Conservation (phyloP, 2,113 vertebrate species). For the Lampris incognitus region DNA sequence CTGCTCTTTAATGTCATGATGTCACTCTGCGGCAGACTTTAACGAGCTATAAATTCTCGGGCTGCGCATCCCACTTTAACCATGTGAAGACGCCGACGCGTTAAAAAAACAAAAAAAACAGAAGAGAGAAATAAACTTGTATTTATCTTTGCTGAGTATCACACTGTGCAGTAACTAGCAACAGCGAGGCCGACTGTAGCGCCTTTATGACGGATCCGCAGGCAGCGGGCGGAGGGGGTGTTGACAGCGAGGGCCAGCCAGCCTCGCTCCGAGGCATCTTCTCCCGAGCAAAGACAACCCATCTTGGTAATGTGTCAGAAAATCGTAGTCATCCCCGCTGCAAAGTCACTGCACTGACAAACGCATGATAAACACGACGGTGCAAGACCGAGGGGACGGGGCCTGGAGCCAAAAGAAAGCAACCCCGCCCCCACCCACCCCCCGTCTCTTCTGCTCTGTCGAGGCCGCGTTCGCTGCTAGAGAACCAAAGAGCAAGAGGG, state of each 20-base stretch:
- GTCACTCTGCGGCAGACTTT: no score
- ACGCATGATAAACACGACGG: constrained; percentile 16
- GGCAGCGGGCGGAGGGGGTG: constrained; percentile 15
- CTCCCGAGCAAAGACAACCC: constrained; percentile 34
- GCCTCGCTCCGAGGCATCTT: constrained; percentile 38
- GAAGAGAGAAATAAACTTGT: no score
- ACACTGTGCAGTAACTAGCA: not conserved
- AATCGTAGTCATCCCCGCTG: constrained; percentile 15
- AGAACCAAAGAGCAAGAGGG: constrained; percentile 41
- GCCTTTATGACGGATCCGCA: constrained; percentile 12
- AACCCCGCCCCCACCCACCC: not conserved
- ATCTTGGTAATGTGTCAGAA: constrained; percentile 21
- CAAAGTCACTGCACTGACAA: constrained; percentile 3
- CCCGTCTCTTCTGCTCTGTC: constrained; percentile 54
- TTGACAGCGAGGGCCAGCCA: constrained; percentile 38
- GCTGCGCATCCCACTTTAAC: no score
- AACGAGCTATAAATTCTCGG: no score
- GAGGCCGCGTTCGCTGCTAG: constrained; percentile 57
- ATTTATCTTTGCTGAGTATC: not conserved
- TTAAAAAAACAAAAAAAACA: not conserved
- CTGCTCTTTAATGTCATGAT: no score
- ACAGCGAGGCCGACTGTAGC: constrained; percentile 5
- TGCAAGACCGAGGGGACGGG: constrained; percentile 18
- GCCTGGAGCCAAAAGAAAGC: constrained; percentile 35
- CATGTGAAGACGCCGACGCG: no score